Evolutionary conservation across 2,797 vertebrate species (phyloP).

Genomic region (Cyprinodon diabolis): DNA sequence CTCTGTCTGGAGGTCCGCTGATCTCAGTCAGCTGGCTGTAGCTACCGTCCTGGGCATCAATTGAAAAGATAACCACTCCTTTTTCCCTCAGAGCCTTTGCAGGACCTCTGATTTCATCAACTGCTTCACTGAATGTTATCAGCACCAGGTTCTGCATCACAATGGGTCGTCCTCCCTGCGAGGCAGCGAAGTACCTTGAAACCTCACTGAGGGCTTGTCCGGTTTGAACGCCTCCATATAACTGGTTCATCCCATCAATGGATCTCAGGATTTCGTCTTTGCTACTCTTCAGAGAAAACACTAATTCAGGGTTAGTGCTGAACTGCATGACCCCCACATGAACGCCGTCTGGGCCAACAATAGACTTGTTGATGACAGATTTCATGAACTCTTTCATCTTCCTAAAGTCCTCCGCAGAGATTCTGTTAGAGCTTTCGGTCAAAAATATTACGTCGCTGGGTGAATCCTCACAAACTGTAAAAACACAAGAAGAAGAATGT

Average conservation of each 20-base stretch:
- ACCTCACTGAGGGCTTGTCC: conserved; percentile 71
- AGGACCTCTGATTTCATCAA: conserved; percentile 67
- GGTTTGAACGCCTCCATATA: conserved; percentile 48
- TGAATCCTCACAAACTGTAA: conserved; percentile 72
- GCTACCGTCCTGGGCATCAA: conserved; percentile 71
- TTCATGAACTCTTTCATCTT: conserved; percentile 74
- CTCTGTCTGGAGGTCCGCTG: conserved; percentile 55
- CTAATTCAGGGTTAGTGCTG: conserved; percentile 46
- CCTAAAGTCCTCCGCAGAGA: conserved; percentile 39
- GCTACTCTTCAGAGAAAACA: conserved; percentile 70
- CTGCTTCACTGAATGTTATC: conserved; percentile 78
- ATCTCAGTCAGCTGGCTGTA: conserved; percentile 72
- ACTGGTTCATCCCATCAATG: conserved; percentile 53
- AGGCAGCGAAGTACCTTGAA: conserved; percentile 37
- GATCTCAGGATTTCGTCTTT: conserved; percentile 32
- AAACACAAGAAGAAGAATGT: conserved; percentile 23
- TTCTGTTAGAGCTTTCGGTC: conserved; percentile 74
- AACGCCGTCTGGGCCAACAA: conserved; percentile 68
- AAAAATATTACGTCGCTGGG: conserved; percentile 78
- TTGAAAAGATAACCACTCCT: conserved; percentile 75
- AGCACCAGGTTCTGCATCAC: conserved; percentile 78
- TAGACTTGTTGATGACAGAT: conserved; percentile 64
- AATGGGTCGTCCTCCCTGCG: conserved; percentile 44
- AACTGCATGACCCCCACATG: conserved; percentile 82
- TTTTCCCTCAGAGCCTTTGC: conserved; percentile 73